phyloP scores from a whole-genome alignment of 2,888 invertebrate species.

The Neocrepidodera transversa region DNA sequence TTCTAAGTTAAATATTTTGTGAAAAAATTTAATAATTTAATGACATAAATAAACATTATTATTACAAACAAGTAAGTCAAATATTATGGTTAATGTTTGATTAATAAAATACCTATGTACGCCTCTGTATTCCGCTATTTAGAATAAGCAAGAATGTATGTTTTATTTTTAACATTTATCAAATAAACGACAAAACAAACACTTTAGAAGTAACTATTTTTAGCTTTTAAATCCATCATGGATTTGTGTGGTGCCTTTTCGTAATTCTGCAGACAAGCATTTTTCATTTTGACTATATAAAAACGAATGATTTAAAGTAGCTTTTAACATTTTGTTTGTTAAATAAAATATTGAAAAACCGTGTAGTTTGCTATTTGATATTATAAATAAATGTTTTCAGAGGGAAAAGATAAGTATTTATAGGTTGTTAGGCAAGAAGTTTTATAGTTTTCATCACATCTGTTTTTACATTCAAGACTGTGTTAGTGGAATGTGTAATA shows the following conservation, averaged over 20 bases:
- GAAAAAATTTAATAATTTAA: no score
- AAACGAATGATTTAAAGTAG: neutral
- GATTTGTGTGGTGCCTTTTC: neutral
- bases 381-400: slow-evolving; percentile 10
- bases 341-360: slow-evolving; percentile 9
- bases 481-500: neutral
- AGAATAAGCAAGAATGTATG: no score
- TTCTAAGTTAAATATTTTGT: no score
- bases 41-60: no score
- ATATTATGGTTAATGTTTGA: no score
- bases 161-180: neutral
- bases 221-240: neutral
- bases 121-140: no score
- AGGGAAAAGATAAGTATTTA: slow-evolving; percentile 17
- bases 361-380: slow-evolving; percentile 17
- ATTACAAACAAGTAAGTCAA: no score
- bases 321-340: neutral
- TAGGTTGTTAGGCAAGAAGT: slow-evolving; percentile 16
- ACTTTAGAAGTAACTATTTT: neutral
- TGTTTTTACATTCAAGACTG: slow-evolving; percentile 21
- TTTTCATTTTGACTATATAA: neutral
- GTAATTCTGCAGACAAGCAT: neutral
- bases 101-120: no score
- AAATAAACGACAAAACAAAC: neutral
- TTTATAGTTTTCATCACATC: slow-evolving; percentile 23